phyloP scores from a whole-genome alignment of 2,888 invertebrate species.

The Venusia cambrica region DNA sequence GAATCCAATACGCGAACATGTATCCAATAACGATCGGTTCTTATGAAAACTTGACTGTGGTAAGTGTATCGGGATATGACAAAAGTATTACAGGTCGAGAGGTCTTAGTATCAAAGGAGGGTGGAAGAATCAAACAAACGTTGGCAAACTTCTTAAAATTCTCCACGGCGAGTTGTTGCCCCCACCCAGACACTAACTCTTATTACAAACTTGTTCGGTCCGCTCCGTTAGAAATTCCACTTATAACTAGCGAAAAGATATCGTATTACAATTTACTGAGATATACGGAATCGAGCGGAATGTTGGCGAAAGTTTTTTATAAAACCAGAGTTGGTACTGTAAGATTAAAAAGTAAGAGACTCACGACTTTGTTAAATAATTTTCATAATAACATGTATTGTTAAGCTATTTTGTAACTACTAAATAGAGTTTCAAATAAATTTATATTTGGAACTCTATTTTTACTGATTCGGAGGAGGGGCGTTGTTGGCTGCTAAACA shows the following conservation, averaged over 20 bases:
- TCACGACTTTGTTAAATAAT: no score
- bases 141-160: conserved; percentile 58
- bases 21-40: conserved; percentile 44
- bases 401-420: no score
- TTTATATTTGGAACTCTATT: no score
- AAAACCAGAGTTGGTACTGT: conserved; percentile 3
- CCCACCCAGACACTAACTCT: conserved; percentile 53
- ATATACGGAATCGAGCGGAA: conserved; percentile 8
- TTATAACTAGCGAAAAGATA: conserved; percentile 54
- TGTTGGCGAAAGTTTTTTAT: conserved; percentile 6
- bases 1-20: conserved; percentile 26
- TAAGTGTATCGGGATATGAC: conserved; percentile 61
- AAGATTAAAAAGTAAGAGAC: no score
- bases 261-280: conserved; percentile 45
- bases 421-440: no score
- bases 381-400: no score
- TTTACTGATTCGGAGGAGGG: no score
- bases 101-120: conserved; percentile 48
- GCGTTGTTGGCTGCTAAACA: no score
- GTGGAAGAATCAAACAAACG: conserved; percentile 66
- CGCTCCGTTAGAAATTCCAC: conserved; percentile 42
- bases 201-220: conserved; percentile 62
- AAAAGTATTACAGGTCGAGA: conserved; percentile 60
- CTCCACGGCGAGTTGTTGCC: conserved; percentile 42
- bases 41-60: conserved; percentile 45